Conservation (phyloP, 2,113 vertebrate genomes). For the Psilopogon haemacephalus region DNA sequence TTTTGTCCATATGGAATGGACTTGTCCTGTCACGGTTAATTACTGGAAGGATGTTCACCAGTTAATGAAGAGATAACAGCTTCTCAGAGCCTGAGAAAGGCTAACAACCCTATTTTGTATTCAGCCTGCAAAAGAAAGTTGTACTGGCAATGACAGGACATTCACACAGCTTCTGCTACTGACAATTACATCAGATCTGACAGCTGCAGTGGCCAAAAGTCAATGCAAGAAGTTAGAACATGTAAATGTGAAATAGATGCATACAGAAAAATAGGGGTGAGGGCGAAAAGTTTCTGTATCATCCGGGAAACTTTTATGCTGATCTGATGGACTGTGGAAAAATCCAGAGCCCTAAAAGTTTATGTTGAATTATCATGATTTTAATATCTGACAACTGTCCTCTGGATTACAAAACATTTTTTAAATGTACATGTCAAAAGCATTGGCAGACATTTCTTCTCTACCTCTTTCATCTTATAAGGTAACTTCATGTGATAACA, state of each 20-base stretch:
- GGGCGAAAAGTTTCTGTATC: fast-evolving
- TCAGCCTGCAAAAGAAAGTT: neutral
- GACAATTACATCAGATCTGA: neutral
- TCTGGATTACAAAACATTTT: neutral
- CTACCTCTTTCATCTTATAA: neutral
- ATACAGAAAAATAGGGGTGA: neutral
- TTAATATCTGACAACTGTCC: neutral
- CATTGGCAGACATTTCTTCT: neutral
- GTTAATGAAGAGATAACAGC: conserved; percentile 45
- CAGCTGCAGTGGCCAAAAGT: neutral
- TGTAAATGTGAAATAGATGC: neutral
- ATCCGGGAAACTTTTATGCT: neutral
- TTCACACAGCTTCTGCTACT: neutral
- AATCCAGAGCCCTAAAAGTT: neutral
- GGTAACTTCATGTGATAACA: neutral
- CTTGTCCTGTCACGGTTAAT: conserved; percentile 47
- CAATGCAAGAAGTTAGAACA: neutral
- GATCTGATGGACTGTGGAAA: neutral
- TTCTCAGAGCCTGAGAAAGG: neutral
- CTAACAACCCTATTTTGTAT: conserved; percentile 1
- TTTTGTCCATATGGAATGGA: conserved; percentile 17
- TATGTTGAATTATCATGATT: neutral
- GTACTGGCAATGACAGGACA: neutral
- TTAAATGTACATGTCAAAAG: neutral
- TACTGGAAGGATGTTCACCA: conserved; percentile 23